A percentile compares a stretch with the other conserved stretches of the same genome.
Evolutionary conservation across 2,113 vertebrate genomes (phyloP).

Genomic region (Anhinga rufa): DNA sequence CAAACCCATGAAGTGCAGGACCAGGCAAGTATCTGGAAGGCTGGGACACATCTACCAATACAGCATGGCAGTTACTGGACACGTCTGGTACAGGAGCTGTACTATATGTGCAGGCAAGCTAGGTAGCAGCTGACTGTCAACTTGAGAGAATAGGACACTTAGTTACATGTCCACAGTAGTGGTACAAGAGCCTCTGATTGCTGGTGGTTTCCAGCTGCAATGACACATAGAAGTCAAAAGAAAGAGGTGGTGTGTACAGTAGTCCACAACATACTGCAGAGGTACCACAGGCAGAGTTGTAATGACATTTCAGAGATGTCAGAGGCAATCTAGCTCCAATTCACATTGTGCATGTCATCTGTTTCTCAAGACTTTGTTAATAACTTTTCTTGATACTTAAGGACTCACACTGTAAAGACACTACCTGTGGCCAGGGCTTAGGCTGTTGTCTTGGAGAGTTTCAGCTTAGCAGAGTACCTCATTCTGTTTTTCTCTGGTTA

Average conservation of each 20-base stretch:
- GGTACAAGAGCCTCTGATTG: background rate
- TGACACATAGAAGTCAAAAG: background rate
- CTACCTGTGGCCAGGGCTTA: background rate
- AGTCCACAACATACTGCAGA: background rate
- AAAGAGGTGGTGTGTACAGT: background rate
- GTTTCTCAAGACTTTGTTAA: background rate
- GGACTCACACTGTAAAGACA: background rate
- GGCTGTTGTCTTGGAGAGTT: background rate
- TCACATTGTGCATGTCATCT: rapidly evolving
- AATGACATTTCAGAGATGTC: background rate
- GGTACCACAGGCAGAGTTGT: background rate
- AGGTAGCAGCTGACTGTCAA: rapidly evolving
- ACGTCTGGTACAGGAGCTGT: background rate
- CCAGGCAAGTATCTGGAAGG: background rate
- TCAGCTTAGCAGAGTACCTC: background rate
- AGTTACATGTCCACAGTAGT: background rate
- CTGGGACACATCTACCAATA: background rate
- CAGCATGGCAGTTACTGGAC: background rate
- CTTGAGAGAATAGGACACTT: background rate
- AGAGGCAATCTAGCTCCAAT: background rate
- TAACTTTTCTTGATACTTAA: background rate
- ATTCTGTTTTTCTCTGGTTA: background rate
- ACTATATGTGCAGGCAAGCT: rapidly evolving
- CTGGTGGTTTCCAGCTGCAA: background rate
- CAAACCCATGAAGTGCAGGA: background rate